Conservation (phyloP, 2,888 invertebrate genomes). For the Dynastes tityus region DNA sequence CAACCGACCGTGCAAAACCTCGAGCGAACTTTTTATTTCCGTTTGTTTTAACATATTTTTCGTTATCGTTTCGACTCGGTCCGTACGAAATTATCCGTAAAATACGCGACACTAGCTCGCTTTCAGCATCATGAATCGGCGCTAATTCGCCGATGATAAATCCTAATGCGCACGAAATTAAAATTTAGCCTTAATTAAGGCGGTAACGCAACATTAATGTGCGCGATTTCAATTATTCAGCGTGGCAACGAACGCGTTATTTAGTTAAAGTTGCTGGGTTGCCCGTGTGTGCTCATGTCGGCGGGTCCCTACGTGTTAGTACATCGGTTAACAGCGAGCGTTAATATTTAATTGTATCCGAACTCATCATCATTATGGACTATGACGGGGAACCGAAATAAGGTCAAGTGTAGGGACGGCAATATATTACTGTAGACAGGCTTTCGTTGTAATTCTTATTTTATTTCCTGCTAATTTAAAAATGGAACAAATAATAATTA, state of each 20-base stretch:
- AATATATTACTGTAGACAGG: no score
- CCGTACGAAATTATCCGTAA: neutral
- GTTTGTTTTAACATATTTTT: neutral
- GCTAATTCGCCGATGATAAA: conserved; percentile 34
- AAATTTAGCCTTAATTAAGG: conserved; percentile 35
- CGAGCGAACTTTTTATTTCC: neutral
- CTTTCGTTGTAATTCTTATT: no score
- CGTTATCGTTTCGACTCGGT: neutral
- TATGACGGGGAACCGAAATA: neutral
- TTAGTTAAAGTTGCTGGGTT: neutral
- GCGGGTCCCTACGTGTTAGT: neutral
- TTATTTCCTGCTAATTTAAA: no score
- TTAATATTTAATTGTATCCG: conserved; percentile 5
- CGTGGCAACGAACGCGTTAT: conserved; percentile 14
- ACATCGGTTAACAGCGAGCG: neutral
- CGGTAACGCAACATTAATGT: conserved; percentile 26
- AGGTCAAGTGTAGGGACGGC: no score
- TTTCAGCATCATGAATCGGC: conserved; percentile 10
- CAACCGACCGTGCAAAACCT: neutral
- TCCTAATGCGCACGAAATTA: conserved; percentile 30
- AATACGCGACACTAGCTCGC: neutral
- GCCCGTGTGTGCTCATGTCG: neutral
- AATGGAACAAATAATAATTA: no score
- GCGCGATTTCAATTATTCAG: conserved; percentile 31
- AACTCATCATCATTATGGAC: neutral